Evolutionary conservation across 2,888 invertebrate species (phyloP), one percentile per base, ranked within the genome.

Genomic region (Gnatocerus cornutus): DNA sequence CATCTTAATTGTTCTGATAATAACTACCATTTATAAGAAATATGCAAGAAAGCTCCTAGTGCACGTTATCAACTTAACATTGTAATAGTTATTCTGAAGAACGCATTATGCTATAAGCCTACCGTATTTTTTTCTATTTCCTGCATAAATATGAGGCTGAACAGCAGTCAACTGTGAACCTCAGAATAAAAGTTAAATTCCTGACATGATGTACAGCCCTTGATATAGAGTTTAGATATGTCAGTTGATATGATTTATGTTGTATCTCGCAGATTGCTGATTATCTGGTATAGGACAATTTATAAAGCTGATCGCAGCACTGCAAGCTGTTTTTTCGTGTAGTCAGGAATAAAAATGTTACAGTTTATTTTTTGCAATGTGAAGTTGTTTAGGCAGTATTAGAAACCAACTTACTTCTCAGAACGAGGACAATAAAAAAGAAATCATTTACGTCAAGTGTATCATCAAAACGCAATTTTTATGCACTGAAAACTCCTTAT

Each of bases 381-480:
- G 7, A 29, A 29, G 6, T 33, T 33, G 39, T 21, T 59, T 43
- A 59, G 45, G 27, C 1, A 37, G 10, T 43, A 41, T 41, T n/a
- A 41, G n/a, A 8, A 59, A 59, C n/a, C 4, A 27, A 14, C 12
- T n/a, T 29, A 29, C 4, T 29, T 29, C 29, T 33, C 33, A 33
- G 33, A 33, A 33, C 7, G 9, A 7, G n/a, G n/a, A 46, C 12
- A 59, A 46, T 45, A 10, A 46, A 43, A 27, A 58, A n/a, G n/a
- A 9, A 7, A 43, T 53, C 14, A 12, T 48, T 56, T 56, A 13
- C 33, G 46, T 14, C 46, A 21, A 33, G 29, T 30, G 10, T 33
- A 21, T 29, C 65, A 46, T 62, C 59, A 68, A 41, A 30, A 53
- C 14, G 14, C 21, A 53, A 16, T n/a, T 52, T 63, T 61, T 21